Evolutionary conservation across 2,888 invertebrate genomes (phyloP).

Genomic region (Drosophila siamana): DNA sequence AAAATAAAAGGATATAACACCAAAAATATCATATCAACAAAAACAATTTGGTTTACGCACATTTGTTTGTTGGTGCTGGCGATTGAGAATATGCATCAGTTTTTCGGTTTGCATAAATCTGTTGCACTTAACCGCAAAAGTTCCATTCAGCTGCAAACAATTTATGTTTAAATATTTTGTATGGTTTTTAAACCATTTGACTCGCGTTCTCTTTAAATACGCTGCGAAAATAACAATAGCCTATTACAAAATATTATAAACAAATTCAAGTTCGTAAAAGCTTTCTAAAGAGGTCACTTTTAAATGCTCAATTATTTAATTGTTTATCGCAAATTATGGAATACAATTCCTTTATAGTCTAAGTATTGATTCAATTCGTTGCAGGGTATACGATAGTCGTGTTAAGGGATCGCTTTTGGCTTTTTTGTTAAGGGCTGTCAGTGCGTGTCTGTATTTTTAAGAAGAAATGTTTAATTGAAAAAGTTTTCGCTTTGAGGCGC

Average conservation of each 20-base stretch:
- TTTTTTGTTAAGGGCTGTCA: slow-evolving; percentile 29
- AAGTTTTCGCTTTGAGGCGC: slow-evolving; percentile 69
- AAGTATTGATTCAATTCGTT: background rate
- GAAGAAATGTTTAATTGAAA: slow-evolving; percentile 76
- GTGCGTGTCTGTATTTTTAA: slow-evolving; percentile 55
- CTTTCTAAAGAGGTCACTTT: too few relatives aligned
- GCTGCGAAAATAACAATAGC: background rate
- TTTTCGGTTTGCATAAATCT: slow-evolving; percentile 60
- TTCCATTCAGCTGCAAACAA: slow-evolving; percentile 51
- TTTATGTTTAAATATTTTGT: slow-evolving; percentile 58
- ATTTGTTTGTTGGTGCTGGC: slow-evolving; percentile 28
- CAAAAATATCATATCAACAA: background rate
- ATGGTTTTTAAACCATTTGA: slow-evolving; percentile 36
- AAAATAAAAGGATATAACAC: slow-evolving; percentile 11
- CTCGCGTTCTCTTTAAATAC: background rate
- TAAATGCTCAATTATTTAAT: too few relatives aligned
- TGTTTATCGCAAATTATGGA: background rate
- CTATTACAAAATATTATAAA: background rate
- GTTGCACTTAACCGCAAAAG: slow-evolving; percentile 64
- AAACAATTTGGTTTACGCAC: slow-evolving; percentile 18
- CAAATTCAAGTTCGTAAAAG: too few relatives aligned
- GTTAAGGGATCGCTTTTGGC: slow-evolving; percentile 4
- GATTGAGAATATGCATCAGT: slow-evolving; percentile 40
- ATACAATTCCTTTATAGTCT: background rate
- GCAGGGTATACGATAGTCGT: slow-evolving; percentile 4